Percentiles rank a stretch among this genome's conserved stretches.
Conservation (phyloP, 2,888 invertebrate species). For the Dromius quadrimaculatus region DNA sequence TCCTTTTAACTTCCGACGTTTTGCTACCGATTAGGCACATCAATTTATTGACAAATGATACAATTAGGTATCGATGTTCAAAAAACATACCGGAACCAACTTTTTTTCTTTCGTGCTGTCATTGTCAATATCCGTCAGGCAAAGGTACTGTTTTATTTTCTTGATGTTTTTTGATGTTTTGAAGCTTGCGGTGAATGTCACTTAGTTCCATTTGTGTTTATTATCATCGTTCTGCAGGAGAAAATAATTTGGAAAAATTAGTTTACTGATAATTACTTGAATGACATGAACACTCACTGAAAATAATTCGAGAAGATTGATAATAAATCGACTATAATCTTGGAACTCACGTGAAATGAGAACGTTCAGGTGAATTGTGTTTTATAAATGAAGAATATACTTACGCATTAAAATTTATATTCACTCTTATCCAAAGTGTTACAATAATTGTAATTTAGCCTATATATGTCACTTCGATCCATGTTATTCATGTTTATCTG, state of each 20-base stretch:
- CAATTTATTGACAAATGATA: slow-evolving; percentile 47
- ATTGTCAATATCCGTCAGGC: slow-evolving; percentile 23
- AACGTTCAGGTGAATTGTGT: too few species aligned
- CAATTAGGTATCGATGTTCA: slow-evolving; percentile 43
- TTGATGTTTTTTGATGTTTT: slow-evolving; percentile 26
- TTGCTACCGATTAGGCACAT: slow-evolving; percentile 43
- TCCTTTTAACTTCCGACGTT: slow-evolving; percentile 39
- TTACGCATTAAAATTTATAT: too few species aligned
- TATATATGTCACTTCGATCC: too few species aligned
- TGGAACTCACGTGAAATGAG: too few species aligned
- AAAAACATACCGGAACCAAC: slow-evolving; percentile 41
- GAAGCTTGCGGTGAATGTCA: slow-evolving; percentile 19
- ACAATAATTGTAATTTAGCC: too few species aligned
- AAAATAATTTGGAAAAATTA: not conserved
- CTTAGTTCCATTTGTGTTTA: slow-evolving; percentile 9
- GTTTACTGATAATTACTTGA: too few species aligned
- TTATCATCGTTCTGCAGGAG: not conserved
- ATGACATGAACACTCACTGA: too few species aligned
- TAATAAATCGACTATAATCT: too few species aligned
- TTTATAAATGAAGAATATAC: too few species aligned
- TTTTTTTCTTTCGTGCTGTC: slow-evolving; percentile 37
- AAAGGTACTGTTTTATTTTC: slow-evolving; percentile 42
- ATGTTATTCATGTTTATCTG: too few species aligned
- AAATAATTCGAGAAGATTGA: too few species aligned
- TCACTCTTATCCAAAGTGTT: too few species aligned